Evolutionary conservation across 2,888 invertebrate species (phyloP).

Genomic region (Morpho helenor): DNA sequence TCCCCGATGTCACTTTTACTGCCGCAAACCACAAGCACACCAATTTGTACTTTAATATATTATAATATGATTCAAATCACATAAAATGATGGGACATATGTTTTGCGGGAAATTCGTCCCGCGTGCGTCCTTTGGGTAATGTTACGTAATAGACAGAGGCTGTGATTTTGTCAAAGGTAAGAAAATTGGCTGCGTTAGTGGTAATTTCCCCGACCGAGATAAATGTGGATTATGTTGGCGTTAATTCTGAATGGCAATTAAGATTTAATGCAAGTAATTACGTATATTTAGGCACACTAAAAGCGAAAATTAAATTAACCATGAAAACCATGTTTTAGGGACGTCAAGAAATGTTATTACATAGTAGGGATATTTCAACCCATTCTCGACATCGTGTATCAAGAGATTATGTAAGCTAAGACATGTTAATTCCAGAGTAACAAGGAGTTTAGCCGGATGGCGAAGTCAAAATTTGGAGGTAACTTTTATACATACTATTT

Average conservation of each 20-base stretch:
- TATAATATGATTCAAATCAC: conserved; percentile 60
- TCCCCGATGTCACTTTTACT: conserved; percentile 29
- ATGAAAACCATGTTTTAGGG: too few species aligned
- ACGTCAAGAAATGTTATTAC: too few species aligned
- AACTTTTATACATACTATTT: too few species aligned
- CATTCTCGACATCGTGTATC: too few species aligned
- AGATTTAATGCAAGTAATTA: conserved; percentile 14
- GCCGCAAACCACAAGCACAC: conserved; percentile 32
- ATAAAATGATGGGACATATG: conserved; percentile 42
- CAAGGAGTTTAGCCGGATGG: too few species aligned
- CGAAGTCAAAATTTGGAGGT: too few species aligned
- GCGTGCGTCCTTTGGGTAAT: conserved; percentile 75
- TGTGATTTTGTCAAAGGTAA: conserved; percentile 78
- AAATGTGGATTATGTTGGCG: conserved; percentile 57
- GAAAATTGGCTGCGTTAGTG: conserved; percentile 76
- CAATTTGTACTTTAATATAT: conserved; percentile 57
- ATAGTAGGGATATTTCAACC: too few species aligned
- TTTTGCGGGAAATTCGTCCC: conserved; percentile 55
- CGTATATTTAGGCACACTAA: conserved; percentile 1
- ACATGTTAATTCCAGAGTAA: too few species aligned
- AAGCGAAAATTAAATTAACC: background rate
- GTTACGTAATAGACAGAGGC: conserved; percentile 72
- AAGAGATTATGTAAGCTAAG: too few species aligned
- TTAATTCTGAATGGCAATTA: conserved; percentile 33
- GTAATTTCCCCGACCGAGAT: conserved; percentile 58